Conservation (phyloP, 2,888 invertebrate genomes). For the Aradus depressus region DNA sequence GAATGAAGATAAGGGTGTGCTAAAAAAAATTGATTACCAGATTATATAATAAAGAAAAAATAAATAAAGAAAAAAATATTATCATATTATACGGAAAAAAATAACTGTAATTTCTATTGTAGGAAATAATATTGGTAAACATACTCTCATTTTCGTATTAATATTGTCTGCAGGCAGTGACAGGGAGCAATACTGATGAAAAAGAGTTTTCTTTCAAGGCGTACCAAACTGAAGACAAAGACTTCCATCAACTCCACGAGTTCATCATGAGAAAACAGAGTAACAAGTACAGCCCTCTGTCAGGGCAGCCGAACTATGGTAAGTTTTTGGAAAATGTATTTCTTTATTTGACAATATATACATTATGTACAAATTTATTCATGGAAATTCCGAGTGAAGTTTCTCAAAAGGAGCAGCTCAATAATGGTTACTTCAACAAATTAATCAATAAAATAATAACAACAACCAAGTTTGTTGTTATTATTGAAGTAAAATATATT, state of each 20-base stretch:
- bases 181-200: slow-evolving; percentile 44
- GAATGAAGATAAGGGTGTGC: too few relatives aligned
- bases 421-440: not conserved
- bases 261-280: slow-evolving; percentile 73
- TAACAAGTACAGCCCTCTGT: slow-evolving; percentile 69
- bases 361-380: too few relatives aligned
- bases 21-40: too few relatives aligned
- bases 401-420: not conserved
- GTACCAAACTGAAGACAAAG: slow-evolving; percentile 72
- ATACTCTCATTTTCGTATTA: not conserved
- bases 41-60: not conserved
- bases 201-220: slow-evolving; percentile 64
- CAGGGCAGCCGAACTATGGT: slow-evolving; percentile 77
- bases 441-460: not conserved
- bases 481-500: not conserved
- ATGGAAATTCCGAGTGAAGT: not conserved
- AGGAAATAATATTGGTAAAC: not conserved
- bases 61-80: not conserved
- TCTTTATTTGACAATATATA: not conserved
- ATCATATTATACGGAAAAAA: not conserved
- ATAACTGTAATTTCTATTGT: not conserved
- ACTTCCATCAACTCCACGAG: slow-evolving; percentile 82
- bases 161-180: slow-evolving; percentile 24
- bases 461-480: not conserved
- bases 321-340: slow-evolving; percentile 25